Conservation (phyloP, 2,797 vertebrate genomes). For the Emydoidea blandingii region DNA sequence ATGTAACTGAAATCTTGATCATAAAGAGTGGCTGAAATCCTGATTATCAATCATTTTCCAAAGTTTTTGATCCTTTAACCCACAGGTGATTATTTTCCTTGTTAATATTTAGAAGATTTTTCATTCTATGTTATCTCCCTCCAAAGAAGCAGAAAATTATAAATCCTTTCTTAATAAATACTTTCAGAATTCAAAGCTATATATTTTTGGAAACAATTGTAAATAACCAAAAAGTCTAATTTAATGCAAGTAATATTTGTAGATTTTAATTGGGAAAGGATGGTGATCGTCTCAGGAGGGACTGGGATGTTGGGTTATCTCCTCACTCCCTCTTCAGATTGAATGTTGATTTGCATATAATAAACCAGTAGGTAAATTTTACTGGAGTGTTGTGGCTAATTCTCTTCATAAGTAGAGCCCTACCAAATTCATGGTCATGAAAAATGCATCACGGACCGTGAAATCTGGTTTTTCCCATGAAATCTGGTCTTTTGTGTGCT, state of each 20-base stretch:
- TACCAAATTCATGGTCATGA: too few species aligned
- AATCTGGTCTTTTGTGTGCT: too few species aligned
- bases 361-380: neutral
- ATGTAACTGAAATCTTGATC: neutral
- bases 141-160: neutral
- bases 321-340: neutral
- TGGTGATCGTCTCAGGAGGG: neutral
- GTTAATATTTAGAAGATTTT: neutral
- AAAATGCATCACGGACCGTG: too few species aligned
- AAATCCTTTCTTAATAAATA: neutral
- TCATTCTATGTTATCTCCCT: neutral
- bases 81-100: fast-evolving
- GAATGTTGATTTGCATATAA: neutral
- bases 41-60: neutral
- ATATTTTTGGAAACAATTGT: neutral
- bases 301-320: neutral
- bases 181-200: neutral
- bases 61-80: neutral
- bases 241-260: neutral
- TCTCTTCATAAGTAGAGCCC: neutral
- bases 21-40: fast-evolving
- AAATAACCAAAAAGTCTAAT: neutral
- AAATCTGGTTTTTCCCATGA: too few species aligned
- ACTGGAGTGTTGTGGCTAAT: neutral
- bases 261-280: neutral